Percentiles rank a stretch among this genome's conserved stretches.
Conservation (phyloP, 1,140 invertebrate species). For the Drosophila quadrilineata region DNA sequence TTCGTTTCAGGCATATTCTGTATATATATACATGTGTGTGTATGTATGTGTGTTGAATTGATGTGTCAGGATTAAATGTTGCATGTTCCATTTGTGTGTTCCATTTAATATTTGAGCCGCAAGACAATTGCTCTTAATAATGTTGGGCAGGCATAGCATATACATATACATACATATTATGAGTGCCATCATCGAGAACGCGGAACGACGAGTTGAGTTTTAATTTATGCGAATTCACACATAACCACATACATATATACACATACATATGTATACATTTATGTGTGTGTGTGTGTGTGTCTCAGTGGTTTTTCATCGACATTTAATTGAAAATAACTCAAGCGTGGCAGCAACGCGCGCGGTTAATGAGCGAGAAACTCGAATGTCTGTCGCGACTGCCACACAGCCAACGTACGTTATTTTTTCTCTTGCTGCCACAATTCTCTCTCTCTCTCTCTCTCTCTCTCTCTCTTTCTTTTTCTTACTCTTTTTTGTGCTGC, state of each 20-base stretch:
- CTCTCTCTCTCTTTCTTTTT: slow-evolving; percentile 16
- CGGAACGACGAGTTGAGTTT: slow-evolving; percentile 50
- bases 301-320: slow-evolving; percentile 72
- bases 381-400: slow-evolving; percentile 69
- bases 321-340: slow-evolving; percentile 80
- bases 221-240: slow-evolving; percentile 66
- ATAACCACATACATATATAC: slow-evolving; percentile 14
- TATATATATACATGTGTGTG: neutral
- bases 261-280: slow-evolving; percentile 3
- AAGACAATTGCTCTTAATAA: slow-evolving; percentile 59
- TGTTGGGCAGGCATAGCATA: slow-evolving; percentile 14
- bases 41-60: too few species aligned
- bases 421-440: neutral
- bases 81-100: slow-evolving; percentile 44
- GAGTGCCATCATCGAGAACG: slow-evolving; percentile 59
- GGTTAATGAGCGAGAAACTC: slow-evolving; percentile 78
- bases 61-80: slow-evolving; percentile 11
- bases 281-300: slow-evolving; percentile 32
- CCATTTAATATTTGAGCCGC: slow-evolving; percentile 38
- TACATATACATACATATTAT: slow-evolving; percentile 28
- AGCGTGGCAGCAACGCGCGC: slow-evolving; percentile 76
- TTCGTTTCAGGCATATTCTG: neutral
- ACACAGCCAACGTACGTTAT: neutral
- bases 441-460: neutral
- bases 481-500: slow-evolving; percentile 11